Conservation (phyloP, 2,888 invertebrate genomes). For the Idaea aversata region DNA sequence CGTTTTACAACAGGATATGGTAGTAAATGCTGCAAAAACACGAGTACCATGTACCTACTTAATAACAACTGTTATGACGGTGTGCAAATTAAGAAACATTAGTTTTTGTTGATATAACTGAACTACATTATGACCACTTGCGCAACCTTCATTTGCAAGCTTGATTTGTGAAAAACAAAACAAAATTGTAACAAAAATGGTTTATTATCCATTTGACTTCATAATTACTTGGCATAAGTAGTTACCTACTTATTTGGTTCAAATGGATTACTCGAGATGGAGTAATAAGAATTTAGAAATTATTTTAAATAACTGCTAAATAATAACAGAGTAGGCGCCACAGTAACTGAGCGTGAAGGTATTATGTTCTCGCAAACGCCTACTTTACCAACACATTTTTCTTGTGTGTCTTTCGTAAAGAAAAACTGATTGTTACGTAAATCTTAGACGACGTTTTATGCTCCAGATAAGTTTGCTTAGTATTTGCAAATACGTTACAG, state of each 20-base stretch:
- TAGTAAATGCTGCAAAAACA: neutral
- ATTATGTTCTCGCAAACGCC: constrained; percentile 25
- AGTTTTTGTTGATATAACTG: neutral
- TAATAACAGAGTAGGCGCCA: constrained; percentile 27
- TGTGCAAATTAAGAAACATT: neutral
- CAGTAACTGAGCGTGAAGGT: constrained; percentile 31
- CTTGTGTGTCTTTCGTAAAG: constrained; percentile 37
- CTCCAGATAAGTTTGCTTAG: constrained; percentile 51
- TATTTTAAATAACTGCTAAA: constrained; percentile 20
- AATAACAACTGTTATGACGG: neutral
- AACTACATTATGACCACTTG: neutral
- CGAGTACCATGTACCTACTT: neutral
- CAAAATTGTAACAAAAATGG: neutral
- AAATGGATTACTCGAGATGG: neutral
- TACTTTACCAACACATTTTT: constrained; percentile 28
- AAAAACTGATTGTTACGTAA: constrained; percentile 46
- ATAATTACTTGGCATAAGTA: neutral
- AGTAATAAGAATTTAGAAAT: constrained; percentile 25
- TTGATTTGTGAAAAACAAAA: neutral
- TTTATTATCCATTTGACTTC: neutral
- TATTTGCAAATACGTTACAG: constrained; percentile 41
- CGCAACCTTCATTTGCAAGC: neutral
- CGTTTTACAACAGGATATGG: neutral
- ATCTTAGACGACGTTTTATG: constrained; percentile 40
- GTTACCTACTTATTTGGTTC: neutral